These are phyloP conservation scores for Herpailurus yagouaroundi DNA, from an alignment of 2,113 vertebrate species.

Conservation along the genomic window DNA sequence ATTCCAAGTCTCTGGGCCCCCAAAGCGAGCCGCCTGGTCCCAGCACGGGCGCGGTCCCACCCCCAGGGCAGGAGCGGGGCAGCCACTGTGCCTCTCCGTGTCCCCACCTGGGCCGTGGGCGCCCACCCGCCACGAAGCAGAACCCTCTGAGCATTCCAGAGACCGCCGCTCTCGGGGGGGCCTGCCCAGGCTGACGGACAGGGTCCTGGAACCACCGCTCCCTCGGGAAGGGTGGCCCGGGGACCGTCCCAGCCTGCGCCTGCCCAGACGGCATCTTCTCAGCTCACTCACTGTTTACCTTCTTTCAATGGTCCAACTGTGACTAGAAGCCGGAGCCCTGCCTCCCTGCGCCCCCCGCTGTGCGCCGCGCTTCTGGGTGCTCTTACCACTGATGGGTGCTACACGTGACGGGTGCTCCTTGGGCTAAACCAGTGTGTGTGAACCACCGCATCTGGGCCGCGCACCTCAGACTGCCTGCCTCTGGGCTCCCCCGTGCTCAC, in stretches of 20 bases:
- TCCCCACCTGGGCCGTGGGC: constrained; percentile 57
- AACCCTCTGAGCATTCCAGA: constrained; percentile 72
- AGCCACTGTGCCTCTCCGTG: constrained; percentile 20
- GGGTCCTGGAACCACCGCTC: not conserved
- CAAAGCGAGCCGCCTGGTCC: constrained; percentile 72
- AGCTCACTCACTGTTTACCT: constrained; percentile 82
- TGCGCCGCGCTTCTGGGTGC: constrained; percentile 82
- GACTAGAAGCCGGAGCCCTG: constrained; percentile 79
- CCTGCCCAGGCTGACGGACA: constrained; percentile 53
- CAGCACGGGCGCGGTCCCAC: not conserved
- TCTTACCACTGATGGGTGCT: constrained; percentile 82
- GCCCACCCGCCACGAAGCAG: constrained; percentile 45
- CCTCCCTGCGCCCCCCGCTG: constrained; percentile 76
- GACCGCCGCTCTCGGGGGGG: constrained; percentile 29
- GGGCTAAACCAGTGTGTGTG: constrained; percentile 66
- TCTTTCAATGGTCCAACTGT: constrained; percentile 82
- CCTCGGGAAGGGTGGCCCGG: constrained; percentile 27
- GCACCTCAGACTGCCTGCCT: constrained; percentile 77
- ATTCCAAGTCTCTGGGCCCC: constrained; percentile 78
- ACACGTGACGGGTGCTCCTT: constrained; percentile 78
- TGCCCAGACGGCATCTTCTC: constrained; percentile 70
- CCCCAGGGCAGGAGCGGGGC: constrained; percentile 75
- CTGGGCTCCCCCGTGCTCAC: constrained; percentile 72
- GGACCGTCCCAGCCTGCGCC: constrained; percentile 72
- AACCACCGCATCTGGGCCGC: constrained; percentile 74